Percentiles rank a stretch among this genome's conserved stretches.
Evolutionary conservation across 1,140 invertebrate species (phyloP).

Genomic region (Listronotus bonariensis): DNA sequence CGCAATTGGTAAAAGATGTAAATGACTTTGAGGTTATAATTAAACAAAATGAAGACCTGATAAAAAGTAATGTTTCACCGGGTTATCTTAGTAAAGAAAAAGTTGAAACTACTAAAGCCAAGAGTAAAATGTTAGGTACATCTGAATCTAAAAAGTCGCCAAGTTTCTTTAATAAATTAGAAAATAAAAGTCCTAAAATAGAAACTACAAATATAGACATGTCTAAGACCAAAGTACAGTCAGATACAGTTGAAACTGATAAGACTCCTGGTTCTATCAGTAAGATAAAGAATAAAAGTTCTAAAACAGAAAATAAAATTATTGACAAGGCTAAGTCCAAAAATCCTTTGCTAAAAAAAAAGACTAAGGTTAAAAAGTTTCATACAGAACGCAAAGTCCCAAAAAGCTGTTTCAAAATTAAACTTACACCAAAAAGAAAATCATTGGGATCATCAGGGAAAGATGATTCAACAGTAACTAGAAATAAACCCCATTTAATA

Average conservation of each 20-base stretch:
- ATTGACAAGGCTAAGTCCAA: too few species aligned
- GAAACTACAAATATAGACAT: background rate
- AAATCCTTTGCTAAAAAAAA: too few species aligned
- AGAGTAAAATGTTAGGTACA: too few species aligned
- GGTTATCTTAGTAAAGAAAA: too few species aligned
- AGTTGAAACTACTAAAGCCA: too few species aligned
- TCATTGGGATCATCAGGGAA: background rate
- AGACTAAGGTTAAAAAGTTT: too few species aligned
- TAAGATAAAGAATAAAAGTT: too few species aligned
- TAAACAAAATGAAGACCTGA: background rate
- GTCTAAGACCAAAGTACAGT: background rate
- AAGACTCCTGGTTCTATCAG: background rate
- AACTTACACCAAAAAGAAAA: background rate
- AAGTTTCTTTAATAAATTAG: background rate
- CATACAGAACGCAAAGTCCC: too few species aligned
- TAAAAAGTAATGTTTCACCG: background rate
- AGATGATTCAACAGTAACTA: background rate
- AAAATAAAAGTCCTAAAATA: background rate
- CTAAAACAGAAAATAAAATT: too few species aligned
- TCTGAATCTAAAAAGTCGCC: too few species aligned
- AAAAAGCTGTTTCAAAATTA: too few species aligned
- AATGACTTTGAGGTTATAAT: slow-evolving; percentile 24
- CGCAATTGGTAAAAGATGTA: slow-evolving; percentile 3
- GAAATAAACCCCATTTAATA: slow-evolving; percentile 11
- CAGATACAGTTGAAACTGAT: background rate